phyloP scores from a whole-genome alignment of 2,888 invertebrate genomes.

The Acrocera orbiculus region DNA sequence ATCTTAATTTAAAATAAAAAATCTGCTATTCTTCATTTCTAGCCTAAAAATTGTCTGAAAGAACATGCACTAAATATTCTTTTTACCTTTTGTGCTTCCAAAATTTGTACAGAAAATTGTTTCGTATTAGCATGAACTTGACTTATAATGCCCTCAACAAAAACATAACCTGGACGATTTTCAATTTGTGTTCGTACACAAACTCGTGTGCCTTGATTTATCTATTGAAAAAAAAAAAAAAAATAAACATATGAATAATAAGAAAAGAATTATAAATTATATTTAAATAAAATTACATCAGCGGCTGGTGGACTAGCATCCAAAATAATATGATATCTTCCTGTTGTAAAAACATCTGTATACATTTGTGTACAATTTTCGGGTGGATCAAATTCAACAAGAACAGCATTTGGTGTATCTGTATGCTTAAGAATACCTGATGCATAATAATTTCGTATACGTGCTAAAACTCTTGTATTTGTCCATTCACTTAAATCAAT shows the following conservation, averaged over 20 bases:
- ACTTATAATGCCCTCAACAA: constrained; percentile 68
- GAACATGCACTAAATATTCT: background rate
- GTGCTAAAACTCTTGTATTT: constrained; percentile 80
- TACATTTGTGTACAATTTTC: constrained; percentile 53
- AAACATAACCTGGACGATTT: constrained; percentile 50
- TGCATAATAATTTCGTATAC: constrained; percentile 61
- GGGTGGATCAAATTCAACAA: constrained; percentile 65
- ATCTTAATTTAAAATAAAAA: too few species aligned
- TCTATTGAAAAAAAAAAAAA: constrained; percentile 31
- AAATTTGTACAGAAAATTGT: constrained; percentile 47
- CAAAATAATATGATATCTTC: constrained; percentile 75
- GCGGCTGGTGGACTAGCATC: constrained; percentile 80
- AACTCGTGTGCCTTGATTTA: constrained; percentile 61
- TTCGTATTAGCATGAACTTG: constrained; percentile 48
- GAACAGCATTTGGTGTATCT: constrained; percentile 47
- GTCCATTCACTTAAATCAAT: constrained; percentile 88
- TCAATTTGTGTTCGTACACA: constrained; percentile 53
- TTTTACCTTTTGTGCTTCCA: constrained; percentile 24
- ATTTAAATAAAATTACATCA: constrained; percentile 37
- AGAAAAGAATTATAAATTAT: too few species aligned
- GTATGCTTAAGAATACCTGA: constrained; percentile 76
- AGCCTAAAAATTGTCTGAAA: background rate
- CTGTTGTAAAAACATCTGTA: constrained; percentile 57
- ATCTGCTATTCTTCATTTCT: background rate
- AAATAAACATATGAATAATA: background rate